These are phyloP conservation scores for Coreoperca whiteheadi DNA, from an alignment of 2,113 vertebrate species.

Conservation along the genomic window DNA sequence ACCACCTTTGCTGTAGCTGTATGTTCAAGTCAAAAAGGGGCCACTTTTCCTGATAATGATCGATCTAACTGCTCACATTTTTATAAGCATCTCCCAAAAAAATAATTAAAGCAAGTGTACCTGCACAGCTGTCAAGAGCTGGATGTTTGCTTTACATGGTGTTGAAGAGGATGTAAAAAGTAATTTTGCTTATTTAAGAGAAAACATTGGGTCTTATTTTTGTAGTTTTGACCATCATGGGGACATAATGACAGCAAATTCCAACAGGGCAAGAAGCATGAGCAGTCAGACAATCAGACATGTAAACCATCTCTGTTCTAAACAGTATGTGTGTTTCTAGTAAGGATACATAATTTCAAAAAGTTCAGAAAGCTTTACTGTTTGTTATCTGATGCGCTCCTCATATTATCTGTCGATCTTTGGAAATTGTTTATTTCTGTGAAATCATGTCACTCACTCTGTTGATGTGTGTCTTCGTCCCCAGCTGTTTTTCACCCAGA, in stretches of 20 bases:
- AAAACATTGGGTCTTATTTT: neutral
- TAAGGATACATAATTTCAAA: neutral
- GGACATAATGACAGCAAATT: too few relatives aligned
- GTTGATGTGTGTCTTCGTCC: constrained; percentile 39
- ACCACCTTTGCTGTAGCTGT: neutral
- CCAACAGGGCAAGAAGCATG: neutral
- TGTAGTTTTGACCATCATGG: neutral
- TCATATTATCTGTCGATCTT: neutral
- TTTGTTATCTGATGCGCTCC: neutral
- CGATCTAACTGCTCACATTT: neutral
- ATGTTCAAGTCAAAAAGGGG: neutral
- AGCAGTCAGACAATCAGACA: neutral
- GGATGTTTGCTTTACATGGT: neutral
- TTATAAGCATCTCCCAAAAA: neutral
- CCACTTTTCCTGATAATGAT: neutral
- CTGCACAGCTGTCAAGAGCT: neutral
- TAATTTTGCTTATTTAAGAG: neutral
- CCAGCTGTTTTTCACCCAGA: constrained; percentile 91
- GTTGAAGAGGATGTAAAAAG: neutral
- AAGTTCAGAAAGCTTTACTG: neutral
- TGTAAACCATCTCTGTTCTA: neutral
- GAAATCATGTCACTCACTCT: neutral
- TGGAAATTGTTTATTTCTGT: neutral
- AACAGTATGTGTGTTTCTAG: too few relatives aligned
- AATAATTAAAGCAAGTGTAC: neutral